Base-by-base conservation (phyloP, 2,888 invertebrate genomes). In the Capitulum mitella region DNA sequence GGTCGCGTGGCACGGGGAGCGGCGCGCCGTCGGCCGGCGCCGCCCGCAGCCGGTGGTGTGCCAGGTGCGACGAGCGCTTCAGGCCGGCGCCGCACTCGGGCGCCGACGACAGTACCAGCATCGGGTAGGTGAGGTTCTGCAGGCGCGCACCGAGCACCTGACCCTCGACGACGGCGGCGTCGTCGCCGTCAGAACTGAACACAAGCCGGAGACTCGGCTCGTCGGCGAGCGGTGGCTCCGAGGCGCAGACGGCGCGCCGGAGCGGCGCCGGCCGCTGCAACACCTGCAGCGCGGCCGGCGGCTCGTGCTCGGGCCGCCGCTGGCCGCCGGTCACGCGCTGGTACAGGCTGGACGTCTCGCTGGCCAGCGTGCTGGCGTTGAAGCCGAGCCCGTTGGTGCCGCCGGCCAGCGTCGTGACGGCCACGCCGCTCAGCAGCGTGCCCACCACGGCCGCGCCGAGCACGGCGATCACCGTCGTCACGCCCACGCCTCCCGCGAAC, bases 381-480 rank as follows among this genome's bases (percentile, higher is more conserved):
- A 75, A 75, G n/a, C 75, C 75, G 8, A 75, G 75, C 46, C 26
- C 16, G 29, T 75, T 75, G 43, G 75, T 75, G 75, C 0, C n/a
- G 43, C 75, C 75, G 10, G 46, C 10, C n/a, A 75, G 12, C 14
- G 75, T 75, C 43, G 75, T 75, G n/a, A 75, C 43, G n/a, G 75
- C 75, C 22, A 75, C n/a, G 43, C 75, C 75, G 75, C 75, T 46
- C 12, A 75, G 75, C 1, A 75, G 8, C 2, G 75, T 75, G 43
- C 75, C 75, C 29, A 75, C 16, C 43, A 46, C 75, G 12, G 75
- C 75, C 2, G 46, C 75, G 16, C 43, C 46, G n/a, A 75, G 46
- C n/a, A 75, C n/a, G 75, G 43, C 75, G 1, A 75, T 75, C 75
- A 75, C 75, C 29, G 75, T 43, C n/a, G 75, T 75, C 43, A 75